Evolutionary conservation across 2,888 invertebrate genomes (phyloP).

Genomic region (Zele albiditarsus): DNA sequence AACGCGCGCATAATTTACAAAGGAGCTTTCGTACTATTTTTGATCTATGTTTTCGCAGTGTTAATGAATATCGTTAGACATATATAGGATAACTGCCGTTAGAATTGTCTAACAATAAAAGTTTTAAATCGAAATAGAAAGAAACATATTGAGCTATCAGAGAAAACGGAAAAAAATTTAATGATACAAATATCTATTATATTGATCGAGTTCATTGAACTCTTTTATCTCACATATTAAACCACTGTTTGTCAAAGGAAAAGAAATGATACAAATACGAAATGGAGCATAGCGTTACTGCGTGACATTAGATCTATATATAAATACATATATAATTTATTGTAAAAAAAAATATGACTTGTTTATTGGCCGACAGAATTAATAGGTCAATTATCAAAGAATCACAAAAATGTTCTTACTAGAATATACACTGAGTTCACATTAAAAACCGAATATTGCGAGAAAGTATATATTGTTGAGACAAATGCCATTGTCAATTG

Average conservation of each 20-base stretch:
- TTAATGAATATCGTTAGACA: conserved; percentile 22
- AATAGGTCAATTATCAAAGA: conserved; percentile 29
- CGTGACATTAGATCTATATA: conserved; percentile 20
- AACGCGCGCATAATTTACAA: conserved; percentile 22
- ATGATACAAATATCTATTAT: conserved; percentile 18
- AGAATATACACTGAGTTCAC: conserved; percentile 17
- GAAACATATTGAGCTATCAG: conserved; percentile 1
- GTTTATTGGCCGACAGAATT: conserved; percentile 26
- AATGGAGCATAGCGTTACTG: conserved; percentile 14
- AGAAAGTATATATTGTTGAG: conserved; percentile 12
- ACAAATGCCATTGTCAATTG: background rate
- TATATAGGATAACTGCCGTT: background rate
- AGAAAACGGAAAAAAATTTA: background rate
- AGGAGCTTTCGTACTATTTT: conserved; percentile 36
- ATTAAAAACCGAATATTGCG: conserved; percentile 20
- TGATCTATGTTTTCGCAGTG: conserved; percentile 30
- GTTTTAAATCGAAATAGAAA: conserved; percentile 26
- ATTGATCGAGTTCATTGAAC: conserved; percentile 4
- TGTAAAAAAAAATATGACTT: conserved; percentile 27
- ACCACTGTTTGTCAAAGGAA: background rate
- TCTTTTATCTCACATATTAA: background rate
- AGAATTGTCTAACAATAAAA: conserved; percentile 24
- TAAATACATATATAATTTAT: conserved; percentile 29
- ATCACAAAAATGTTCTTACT: conserved; percentile 17
- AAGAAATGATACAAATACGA: background rate